phyloP scores from a whole-genome alignment of 2,888 invertebrate species.

The Thymelicus acteon region DNA sequence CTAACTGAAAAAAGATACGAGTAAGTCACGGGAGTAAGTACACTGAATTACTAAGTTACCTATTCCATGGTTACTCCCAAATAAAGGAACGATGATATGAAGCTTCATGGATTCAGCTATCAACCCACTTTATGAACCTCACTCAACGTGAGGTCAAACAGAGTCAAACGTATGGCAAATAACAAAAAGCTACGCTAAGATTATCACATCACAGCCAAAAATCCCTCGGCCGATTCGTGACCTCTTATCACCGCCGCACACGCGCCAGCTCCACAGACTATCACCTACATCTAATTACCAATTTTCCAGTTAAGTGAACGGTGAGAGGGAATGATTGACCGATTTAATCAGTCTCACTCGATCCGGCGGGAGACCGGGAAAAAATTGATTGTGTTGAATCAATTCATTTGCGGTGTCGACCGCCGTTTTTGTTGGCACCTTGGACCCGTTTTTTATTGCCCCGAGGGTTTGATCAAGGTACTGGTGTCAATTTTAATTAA shows the following conservation, averaged over 20 bases:
- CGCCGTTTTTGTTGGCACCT: slow-evolving; percentile 72
- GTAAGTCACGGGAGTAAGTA: too few species aligned
- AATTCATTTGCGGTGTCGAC: slow-evolving; percentile 72
- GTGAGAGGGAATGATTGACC: slow-evolving; percentile 80
- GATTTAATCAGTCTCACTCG: slow-evolving; percentile 69
- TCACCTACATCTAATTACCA: slow-evolving; percentile 80
- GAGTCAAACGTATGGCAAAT: not conserved
- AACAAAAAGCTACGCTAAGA: not conserved
- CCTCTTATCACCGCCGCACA: slow-evolving; percentile 39
- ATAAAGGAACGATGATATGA: not conserved
- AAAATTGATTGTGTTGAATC: slow-evolving; percentile 78
- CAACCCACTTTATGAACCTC: not conserved
- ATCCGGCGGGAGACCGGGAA: slow-evolving; percentile 53
- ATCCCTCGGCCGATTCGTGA: slow-evolving; percentile 12
- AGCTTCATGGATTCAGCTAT: not conserved
- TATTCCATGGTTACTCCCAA: too few species aligned
- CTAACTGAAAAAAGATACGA: too few species aligned
- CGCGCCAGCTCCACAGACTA: slow-evolving; percentile 53
- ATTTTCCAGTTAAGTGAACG: slow-evolving; percentile 82
- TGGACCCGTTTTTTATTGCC: slow-evolving; percentile 57
- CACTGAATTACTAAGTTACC: too few species aligned
- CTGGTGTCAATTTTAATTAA: slow-evolving; percentile 62
- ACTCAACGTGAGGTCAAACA: not conserved
- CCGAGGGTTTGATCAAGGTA: slow-evolving; percentile 44
- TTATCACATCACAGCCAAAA: slow-evolving; percentile 15